Percentiles rank a stretch among this genome's conserved stretches.
These are phyloP conservation scores for Rhinoderma darwinii DNA, from an alignment of 2,113 vertebrate genomes.

Conservation along the genomic window DNA sequence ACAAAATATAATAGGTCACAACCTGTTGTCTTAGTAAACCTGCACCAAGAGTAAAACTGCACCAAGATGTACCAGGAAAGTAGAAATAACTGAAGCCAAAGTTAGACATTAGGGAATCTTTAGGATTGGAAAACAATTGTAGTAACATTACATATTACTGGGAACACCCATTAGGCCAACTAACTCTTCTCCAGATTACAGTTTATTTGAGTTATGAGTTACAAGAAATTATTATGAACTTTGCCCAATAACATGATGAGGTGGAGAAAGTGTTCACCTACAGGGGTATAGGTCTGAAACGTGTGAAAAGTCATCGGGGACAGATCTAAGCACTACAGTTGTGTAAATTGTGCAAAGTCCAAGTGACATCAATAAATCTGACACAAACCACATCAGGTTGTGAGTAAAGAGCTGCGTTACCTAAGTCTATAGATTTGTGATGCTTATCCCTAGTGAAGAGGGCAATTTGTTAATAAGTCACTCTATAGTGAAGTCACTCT, in stretches of 20 bases:
- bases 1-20: too few species aligned
- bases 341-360: conserved; percentile 29
- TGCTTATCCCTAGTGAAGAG: not conserved
- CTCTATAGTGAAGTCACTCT: not conserved
- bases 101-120: not conserved
- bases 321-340: not conserved
- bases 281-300: conserved; percentile 12
- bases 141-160: not conserved
- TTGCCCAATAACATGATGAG: conserved; percentile 30
- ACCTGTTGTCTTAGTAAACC: too few species aligned
- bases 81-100: not conserved
- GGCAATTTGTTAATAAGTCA: not conserved
- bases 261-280: conserved; percentile 23
- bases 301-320: not conserved
- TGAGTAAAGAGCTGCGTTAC: not conserved
- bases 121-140: not conserved
- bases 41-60: too few species aligned
- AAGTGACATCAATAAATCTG: not conserved
- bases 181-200: not conserved
- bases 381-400: not conserved
- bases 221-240: not conserved
- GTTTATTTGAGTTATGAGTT: not conserved
- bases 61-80: too few species aligned
- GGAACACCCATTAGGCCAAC: not conserved
- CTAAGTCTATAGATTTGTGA: not conserved